Percentiles rank a stretch among this genome's conserved stretches.
Conservation (phyloP, 2,888 invertebrate species). For the Sphaeridia pumilis region DNA sequence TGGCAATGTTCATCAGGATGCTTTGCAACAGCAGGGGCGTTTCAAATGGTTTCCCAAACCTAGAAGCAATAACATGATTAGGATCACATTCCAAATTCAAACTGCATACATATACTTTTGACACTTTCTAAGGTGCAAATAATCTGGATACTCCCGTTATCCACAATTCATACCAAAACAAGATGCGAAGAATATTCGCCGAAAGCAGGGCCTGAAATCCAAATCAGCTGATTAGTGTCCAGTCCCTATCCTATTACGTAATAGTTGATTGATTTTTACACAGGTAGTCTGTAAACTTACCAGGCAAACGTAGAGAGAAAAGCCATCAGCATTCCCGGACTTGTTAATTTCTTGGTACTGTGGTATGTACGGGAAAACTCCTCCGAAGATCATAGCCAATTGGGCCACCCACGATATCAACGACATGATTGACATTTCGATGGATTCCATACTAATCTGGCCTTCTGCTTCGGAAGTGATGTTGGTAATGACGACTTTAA, state of each 20-base stretch:
- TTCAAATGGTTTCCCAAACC: conserved; percentile 98
- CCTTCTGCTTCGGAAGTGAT: neutral
- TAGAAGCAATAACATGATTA: conserved; percentile 43
- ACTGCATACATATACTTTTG: too few species aligned
- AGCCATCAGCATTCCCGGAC: conserved; percentile 89
- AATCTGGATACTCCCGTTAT: too few species aligned
- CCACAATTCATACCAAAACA: conserved; percentile 94
- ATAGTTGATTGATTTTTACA: neutral
- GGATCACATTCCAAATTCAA: neutral
- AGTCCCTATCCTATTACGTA: neutral
- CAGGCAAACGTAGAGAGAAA: conserved; percentile 92
- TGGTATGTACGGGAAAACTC: conserved; percentile 89
- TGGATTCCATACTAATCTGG: conserved; percentile 2
- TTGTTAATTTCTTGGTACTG: conserved; percentile 86
- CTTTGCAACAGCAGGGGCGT: conserved; percentile 89
- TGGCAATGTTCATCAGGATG: conserved; percentile 90
- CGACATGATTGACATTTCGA: conserved; percentile 50
- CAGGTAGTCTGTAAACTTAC: neutral
- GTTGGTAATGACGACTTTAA: neutral
- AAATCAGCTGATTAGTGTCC: too few species aligned
- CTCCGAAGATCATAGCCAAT: conserved; percentile 86
- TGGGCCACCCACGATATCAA: conserved; percentile 68
- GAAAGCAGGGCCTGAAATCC: conserved; percentile 62
- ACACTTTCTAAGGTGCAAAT: too few species aligned
- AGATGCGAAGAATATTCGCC: conserved; percentile 90